These are phyloP conservation scores for Nestor notabilis DNA, from an alignment of 2,113 vertebrate genomes.

Conservation along the genomic window DNA sequence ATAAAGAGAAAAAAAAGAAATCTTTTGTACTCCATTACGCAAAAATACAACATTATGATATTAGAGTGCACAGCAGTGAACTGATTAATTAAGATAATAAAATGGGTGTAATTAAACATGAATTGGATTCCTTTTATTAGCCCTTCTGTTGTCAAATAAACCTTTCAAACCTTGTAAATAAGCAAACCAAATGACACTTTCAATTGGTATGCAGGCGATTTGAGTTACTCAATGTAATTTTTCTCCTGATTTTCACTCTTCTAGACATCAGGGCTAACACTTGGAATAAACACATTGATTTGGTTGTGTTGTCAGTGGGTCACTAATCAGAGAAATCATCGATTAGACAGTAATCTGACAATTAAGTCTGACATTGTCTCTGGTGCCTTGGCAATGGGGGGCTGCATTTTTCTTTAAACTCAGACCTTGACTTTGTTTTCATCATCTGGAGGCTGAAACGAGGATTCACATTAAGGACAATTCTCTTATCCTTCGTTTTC, in stretches of 20 bases:
- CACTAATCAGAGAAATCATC: constrained; percentile 58
- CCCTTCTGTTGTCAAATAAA: constrained; percentile 40
- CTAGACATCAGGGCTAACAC: not conserved
- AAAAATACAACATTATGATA: not conserved
- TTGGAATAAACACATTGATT: constrained; percentile 58
- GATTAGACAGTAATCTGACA: constrained; percentile 60
- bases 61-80: not conserved
- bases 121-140: constrained; percentile 35
- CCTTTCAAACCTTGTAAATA: constrained; percentile 50
- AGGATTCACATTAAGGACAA: not conserved
- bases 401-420: constrained; percentile 2
- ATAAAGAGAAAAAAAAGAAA: not conserved
- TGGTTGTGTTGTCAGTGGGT: constrained; percentile 19
- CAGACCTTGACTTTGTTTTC: constrained; percentile 2
- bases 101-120: constrained; percentile 47
- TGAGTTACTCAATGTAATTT: not conserved
- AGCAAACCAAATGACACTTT: constrained; percentile 5
- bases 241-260: constrained; percentile 24
- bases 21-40: not conserved
- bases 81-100: constrained; percentile 61
- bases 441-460: not conserved
- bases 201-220: not conserved
- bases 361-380: constrained; percentile 45
- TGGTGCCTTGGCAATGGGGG: not conserved
- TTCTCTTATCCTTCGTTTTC: not conserved